Base-by-base conservation (phyloP, 2,888 invertebrate genomes). In the Xestia rhomboidea region DNA sequence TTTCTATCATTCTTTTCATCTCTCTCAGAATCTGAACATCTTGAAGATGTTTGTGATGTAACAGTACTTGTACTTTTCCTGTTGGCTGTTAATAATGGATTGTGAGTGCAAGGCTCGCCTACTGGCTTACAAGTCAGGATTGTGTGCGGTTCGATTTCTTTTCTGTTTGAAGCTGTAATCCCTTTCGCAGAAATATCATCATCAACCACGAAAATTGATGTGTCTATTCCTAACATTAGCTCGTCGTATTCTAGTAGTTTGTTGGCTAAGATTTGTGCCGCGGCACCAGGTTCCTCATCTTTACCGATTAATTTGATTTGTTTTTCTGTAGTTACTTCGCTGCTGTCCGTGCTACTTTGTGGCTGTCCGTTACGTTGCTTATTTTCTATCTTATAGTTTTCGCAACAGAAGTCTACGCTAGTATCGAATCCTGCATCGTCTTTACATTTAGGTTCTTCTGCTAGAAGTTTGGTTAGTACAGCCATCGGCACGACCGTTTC, bases 241-340 rank as follows among this genome's bases (percentile, higher is more conserved):
- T 82, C 82, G 51, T 88, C 77, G 77, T 86, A 76, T 63, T 86
- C 88, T 46, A 81, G 78, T 38, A 83, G n/a, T 24, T 68, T 79
- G 38, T 77, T 76, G 51, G 11, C 46, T 34, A 38, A n/a, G 15
- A 24, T 21, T 44, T 46, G 70, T 30, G 27, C 3, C 11, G 34
- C 57, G 15, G 77, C 54, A 51, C 78, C 84, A 3, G 79, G 49
- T 44, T 87, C 79, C 1, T 51, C 57, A 63, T 73, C 34, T 34
- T 74, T 73, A 13, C 76, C 64, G 0, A 71, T 74, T 46, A 82
- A 54, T 74, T 82, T 38, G 13, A 68, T 60, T 60, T 78, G 34
- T 60, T 79, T 64, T 3, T 70, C 79, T 34, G 57, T 57, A 18
- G 44, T 62, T n/a, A 13, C 21, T 66, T 51, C 64, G 24, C 34